Percentiles rank a stretch among this genome's conserved stretches.
These are phyloP conservation scores for Dryobotodes eremita DNA, from an alignment of 2,888 invertebrate genomes.

Conservation along the genomic window DNA sequence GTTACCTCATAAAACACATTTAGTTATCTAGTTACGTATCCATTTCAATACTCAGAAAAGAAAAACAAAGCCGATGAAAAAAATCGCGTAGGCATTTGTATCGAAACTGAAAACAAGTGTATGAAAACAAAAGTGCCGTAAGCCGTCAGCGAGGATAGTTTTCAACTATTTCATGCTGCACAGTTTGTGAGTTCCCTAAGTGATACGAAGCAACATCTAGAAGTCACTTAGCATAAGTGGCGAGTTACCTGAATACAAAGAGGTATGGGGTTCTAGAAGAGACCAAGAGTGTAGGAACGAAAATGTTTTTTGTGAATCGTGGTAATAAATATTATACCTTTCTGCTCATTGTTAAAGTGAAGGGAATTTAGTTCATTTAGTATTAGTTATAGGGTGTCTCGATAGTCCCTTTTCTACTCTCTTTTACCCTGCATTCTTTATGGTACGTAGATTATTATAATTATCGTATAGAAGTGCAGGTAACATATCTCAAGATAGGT, in stretches of 20 bases:
- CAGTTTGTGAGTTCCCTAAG: slow-evolving; percentile 57
- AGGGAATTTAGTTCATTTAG: too few relatives aligned
- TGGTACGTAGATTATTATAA: not conserved
- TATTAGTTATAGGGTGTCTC: too few relatives aligned
- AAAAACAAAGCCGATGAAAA: slow-evolving; percentile 47
- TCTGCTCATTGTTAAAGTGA: too few relatives aligned
- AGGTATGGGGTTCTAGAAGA: slow-evolving; percentile 40
- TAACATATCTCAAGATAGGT: too few relatives aligned
- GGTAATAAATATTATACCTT: too few relatives aligned
- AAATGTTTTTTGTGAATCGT: not conserved
- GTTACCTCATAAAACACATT: not conserved
- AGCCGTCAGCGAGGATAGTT: slow-evolving; percentile 59
- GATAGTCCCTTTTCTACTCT: not conserved
- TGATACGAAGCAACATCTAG: slow-evolving; percentile 66
- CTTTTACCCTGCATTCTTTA: not conserved
- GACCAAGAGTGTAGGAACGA: not conserved
- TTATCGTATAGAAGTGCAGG: too few relatives aligned
- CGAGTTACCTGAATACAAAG: slow-evolving; percentile 79
- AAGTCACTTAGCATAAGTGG: slow-evolving; percentile 88
- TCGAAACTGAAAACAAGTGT: slow-evolving; percentile 59
- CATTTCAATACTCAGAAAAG: slow-evolving; percentile 10
- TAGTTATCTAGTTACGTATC: not conserved
- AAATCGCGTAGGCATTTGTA: slow-evolving; percentile 56
- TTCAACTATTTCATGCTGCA: slow-evolving; percentile 65
- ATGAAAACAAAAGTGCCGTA: slow-evolving; percentile 70